A percentile compares a stretch with the other conserved stretches of the same genome.
These are phyloP conservation scores for Lasius platythorax DNA, from an alignment of 2,888 invertebrate species.

Conservation along the genomic window DNA sequence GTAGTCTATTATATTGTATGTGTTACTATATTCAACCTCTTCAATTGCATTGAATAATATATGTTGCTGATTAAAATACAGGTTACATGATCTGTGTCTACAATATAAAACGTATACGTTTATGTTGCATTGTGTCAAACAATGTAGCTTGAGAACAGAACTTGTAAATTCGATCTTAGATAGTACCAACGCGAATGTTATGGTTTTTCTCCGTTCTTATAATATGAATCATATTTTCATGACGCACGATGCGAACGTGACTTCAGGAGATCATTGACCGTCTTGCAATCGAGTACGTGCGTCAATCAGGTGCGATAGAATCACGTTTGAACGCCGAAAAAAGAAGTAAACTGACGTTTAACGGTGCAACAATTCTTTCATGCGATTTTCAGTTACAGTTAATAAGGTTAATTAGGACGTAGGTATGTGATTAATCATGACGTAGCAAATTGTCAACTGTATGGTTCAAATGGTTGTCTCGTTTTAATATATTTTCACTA, in stretches of 20 bases:
- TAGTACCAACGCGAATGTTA: not conserved
- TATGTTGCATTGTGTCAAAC: not conserved
- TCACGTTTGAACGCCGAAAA: constrained; percentile 29
- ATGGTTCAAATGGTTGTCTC: not conserved
- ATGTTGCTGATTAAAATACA: not conserved
- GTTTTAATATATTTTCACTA: not conserved
- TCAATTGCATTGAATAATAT: not conserved
- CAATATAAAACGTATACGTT: constrained; percentile 1
- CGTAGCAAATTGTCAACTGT: not conserved
- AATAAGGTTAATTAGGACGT: constrained; percentile 14
- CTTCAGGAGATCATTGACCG: constrained; percentile 36
- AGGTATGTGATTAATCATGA: not conserved
- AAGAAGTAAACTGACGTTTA: constrained; percentile 41
- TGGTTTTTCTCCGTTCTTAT: constrained; percentile 18
- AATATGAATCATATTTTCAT: constrained; percentile 49
- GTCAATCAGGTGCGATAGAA: constrained; percentile 31
- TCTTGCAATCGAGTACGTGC: constrained; percentile 30
- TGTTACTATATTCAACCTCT: not conserved
- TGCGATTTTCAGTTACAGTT: not conserved
- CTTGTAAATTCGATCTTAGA: not conserved
- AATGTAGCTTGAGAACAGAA: not conserved
- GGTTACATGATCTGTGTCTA: not conserved
- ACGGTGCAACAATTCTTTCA: constrained; percentile 12
- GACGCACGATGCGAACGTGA: constrained; percentile 44
- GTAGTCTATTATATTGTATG: not conserved